phyloP scores from a whole-genome alignment of 2,888 invertebrate species.

The Zygaena filipendulae region DNA sequence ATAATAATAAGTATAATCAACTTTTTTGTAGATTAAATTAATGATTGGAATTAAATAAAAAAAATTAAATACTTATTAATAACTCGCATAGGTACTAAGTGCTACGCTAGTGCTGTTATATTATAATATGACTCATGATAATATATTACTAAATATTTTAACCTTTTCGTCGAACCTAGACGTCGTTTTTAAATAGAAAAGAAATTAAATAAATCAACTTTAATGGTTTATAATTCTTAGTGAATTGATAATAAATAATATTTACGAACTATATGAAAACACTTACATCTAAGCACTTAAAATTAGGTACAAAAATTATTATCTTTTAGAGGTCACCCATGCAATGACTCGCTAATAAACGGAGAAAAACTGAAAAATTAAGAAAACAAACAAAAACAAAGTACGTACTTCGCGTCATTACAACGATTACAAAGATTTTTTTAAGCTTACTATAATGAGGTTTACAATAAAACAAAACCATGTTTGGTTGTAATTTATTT shows the following conservation, averaged over 20 bases:
- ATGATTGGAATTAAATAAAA: constrained; percentile 61
- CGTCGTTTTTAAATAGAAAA: constrained; percentile 63
- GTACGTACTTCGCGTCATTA: constrained; percentile 29
- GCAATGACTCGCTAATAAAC: constrained; percentile 45
- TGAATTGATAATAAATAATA: constrained; percentile 69
- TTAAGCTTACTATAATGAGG: too few relatives aligned
- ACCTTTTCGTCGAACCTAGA: constrained; percentile 52
- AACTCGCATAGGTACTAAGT: constrained; percentile 62
- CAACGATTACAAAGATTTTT: constrained; percentile 19
- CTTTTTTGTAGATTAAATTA: constrained; percentile 61
- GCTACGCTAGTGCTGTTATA: constrained; percentile 60
- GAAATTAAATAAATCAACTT: constrained; percentile 66
- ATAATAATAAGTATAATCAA: constrained; percentile 54
- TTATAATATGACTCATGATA: constrained; percentile 67
- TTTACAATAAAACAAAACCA: constrained; percentile 43
- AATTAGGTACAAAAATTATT: constrained; percentile 65
- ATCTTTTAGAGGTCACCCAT: constrained; percentile 55
- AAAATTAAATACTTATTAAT: constrained; percentile 68
- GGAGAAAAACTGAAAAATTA: constrained; percentile 53
- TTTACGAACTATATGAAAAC: constrained; percentile 62
- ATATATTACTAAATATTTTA: constrained; percentile 62
- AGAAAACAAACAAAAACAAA: constrained; percentile 33
- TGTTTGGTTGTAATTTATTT: constrained; percentile 42
- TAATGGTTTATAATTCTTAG: constrained; percentile 62
- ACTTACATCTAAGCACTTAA: constrained; percentile 59